Evolutionary conservation across 2,888 invertebrate species (phyloP).

Genomic region (Gymnocheta viridis): DNA sequence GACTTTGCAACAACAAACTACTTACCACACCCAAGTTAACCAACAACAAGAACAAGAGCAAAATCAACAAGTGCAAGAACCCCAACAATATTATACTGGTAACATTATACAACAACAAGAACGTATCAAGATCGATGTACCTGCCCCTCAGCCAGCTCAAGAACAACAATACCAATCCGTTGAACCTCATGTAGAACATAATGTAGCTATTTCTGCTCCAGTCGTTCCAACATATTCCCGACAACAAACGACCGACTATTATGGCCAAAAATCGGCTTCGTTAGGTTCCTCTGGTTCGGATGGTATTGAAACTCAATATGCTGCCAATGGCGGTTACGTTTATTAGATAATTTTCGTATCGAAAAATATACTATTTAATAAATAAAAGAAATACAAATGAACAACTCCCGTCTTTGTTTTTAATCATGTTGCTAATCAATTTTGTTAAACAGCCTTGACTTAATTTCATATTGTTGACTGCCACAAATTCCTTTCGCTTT

Average conservation of each 20-base stretch:
- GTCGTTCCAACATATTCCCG: background rate
- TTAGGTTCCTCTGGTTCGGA: constrained; percentile 19
- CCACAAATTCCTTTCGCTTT: constrained; percentile 65
- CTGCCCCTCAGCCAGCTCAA: constrained; percentile 24
- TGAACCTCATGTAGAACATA: constrained; percentile 3
- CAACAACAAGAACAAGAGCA: constrained; percentile 40
- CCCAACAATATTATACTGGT: background rate
- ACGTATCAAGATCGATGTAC: background rate
- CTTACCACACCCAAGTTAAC: constrained; percentile 3
- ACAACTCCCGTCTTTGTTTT: constrained; percentile 3
- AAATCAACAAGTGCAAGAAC: background rate
- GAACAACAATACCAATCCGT: background rate
- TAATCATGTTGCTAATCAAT: constrained; percentile 8
- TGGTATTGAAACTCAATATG: constrained; percentile 77
- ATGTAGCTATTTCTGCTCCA: constrained; percentile 1
- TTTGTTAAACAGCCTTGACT: constrained; percentile 53
- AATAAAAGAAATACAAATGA: constrained; percentile 20
- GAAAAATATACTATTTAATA: background rate
- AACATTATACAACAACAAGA: background rate
- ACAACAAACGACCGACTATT: background rate
- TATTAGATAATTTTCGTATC: constrained; percentile 72
- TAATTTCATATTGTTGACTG: constrained; percentile 37
- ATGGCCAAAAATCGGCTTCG: constrained; percentile 5
- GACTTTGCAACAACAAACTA: constrained; percentile 37
- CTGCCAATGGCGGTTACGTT: constrained; percentile 79